Conservation (phyloP, 2,888 invertebrate genomes). For the Aphrophora alni region DNA sequence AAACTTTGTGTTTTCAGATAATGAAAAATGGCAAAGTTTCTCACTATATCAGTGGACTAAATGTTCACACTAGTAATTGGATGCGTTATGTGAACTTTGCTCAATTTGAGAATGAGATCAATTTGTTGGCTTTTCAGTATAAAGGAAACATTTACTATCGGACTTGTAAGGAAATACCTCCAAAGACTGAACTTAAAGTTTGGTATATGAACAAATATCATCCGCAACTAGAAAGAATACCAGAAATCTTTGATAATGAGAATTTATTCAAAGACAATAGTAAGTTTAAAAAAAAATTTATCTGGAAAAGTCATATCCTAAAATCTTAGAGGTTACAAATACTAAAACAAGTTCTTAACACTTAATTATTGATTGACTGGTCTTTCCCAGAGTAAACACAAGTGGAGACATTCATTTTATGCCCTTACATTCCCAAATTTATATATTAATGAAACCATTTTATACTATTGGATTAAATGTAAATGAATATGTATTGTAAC, state of each 20-base stretch:
- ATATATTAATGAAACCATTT: too few relatives aligned
- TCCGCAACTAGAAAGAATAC: neutral
- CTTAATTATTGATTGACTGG: too few relatives aligned
- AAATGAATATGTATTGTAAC: too few relatives aligned
- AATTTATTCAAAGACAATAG: too few relatives aligned
- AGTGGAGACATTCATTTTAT: too few relatives aligned
- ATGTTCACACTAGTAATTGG: neutral
- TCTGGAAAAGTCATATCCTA: too few relatives aligned
- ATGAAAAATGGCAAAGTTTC: neutral
- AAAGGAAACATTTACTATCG: neutral
- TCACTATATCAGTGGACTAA: neutral
- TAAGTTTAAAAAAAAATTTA: too few relatives aligned
- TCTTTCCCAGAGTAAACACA: too few relatives aligned
- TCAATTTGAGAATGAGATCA: neutral
- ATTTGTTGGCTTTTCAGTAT: neutral
- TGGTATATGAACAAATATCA: neutral
- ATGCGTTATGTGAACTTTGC: neutral
- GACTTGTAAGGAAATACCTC: neutral
- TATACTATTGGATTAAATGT: too few relatives aligned
- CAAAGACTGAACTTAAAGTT: neutral
- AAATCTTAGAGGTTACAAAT: too few relatives aligned
- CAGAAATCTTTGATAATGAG: neutral
- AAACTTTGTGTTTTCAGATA: neutral
- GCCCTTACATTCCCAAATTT: too few relatives aligned
- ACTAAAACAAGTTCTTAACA: too few relatives aligned